Percentiles rank a stretch among this genome's conserved stretches.
Conservation (phyloP, 2,888 invertebrate species). For the Epistrophe grossulariae region DNA sequence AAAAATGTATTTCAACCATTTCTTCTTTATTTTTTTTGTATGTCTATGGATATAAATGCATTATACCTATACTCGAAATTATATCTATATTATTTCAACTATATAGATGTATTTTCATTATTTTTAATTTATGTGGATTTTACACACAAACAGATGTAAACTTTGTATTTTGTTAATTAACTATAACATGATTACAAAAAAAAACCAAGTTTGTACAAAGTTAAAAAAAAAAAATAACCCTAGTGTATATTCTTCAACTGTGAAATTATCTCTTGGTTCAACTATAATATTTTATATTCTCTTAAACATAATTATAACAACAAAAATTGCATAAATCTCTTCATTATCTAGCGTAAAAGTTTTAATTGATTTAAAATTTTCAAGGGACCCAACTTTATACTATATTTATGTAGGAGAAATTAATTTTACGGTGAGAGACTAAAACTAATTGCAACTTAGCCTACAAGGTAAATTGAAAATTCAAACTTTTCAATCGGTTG, state of each 20-base stretch:
- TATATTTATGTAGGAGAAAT: constrained; percentile 11
- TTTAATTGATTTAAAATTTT: constrained; percentile 65
- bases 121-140: background rate
- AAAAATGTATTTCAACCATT: no score
- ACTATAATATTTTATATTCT: background rate
- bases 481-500: background rate
- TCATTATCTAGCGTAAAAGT: constrained; percentile 49
- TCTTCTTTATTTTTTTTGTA: no score
- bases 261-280: background rate
- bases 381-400: background rate
- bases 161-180: background rate
- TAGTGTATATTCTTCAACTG: background rate
- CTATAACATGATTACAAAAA: background rate
- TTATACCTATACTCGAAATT: no score
- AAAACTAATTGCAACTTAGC: constrained; percentile 50
- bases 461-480: constrained; percentile 16
- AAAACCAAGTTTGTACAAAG: background rate
- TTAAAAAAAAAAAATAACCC: background rate
- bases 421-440: constrained; percentile 50
- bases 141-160: background rate
- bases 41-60: no score
- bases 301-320: background rate
- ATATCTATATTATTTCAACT: background rate
- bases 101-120: no score
- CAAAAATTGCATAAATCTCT: constrained; percentile 37